Evolutionary conservation across 2,888 invertebrate species (phyloP).

Genomic region (Amiota communis): DNA sequence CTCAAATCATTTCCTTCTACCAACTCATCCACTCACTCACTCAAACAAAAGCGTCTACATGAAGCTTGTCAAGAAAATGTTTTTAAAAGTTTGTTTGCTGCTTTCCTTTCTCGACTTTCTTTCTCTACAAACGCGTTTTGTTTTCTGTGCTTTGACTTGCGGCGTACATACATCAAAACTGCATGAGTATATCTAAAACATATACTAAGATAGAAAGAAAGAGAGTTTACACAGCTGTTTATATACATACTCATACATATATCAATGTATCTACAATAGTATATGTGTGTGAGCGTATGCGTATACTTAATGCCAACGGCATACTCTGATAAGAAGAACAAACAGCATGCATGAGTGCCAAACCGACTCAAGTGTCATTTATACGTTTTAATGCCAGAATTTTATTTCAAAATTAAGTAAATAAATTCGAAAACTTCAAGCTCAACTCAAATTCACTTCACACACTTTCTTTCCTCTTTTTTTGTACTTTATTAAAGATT

Average conservation of each 20-base stretch:
- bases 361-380: constrained; percentile 60
- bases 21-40: too few relatives aligned
- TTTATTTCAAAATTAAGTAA: constrained; percentile 64
- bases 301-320: constrained; percentile 58
- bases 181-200: not conserved
- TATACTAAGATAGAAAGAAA: not conserved
- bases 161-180: constrained; percentile 52
- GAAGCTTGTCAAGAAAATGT: constrained; percentile 24
- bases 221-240: not conserved
- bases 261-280: constrained; percentile 28
- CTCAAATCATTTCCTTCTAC: not conserved
- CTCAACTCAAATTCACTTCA: too few relatives aligned
- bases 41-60: not conserved
- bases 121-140: constrained; percentile 42
- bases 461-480: too few relatives aligned
- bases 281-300: constrained; percentile 34
- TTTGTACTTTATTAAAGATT: too few relatives aligned
- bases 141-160: constrained; percentile 62
- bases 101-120: too few relatives aligned
- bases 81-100: not conserved
- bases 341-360: constrained; percentile 44
- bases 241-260: not conserved
- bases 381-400: constrained; percentile 63
- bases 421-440: constrained; percentile 45
- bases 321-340: constrained; percentile 63